phyloP scores from a whole-genome alignment of 2,888 invertebrate species.

The Tuberolachnus salignus region DNA sequence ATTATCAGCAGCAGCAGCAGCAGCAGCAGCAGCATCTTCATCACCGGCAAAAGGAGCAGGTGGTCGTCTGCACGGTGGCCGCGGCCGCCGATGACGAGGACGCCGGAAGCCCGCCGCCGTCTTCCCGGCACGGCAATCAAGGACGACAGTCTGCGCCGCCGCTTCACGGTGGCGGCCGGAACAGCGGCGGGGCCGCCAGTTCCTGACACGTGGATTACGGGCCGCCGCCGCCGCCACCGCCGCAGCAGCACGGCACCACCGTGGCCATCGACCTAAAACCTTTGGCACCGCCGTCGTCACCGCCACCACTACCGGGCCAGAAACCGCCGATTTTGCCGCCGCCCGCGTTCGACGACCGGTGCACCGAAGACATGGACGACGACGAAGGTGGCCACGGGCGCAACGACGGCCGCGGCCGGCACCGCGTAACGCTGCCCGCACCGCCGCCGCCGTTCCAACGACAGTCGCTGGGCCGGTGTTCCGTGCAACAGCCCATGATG shows the following conservation, averaged over 20 bases:
- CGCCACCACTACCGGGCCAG: background rate
- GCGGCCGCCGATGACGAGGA: background rate
- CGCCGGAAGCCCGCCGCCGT: background rate
- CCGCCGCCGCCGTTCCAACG: constrained; percentile 56
- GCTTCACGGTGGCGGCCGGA: background rate
- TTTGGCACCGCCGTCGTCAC: background rate
- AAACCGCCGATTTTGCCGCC: constrained; percentile 19
- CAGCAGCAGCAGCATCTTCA: background rate
- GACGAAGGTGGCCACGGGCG: constrained; percentile 56
- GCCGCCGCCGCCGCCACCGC: constrained; percentile 12
- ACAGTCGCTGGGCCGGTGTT: constrained; percentile 36
- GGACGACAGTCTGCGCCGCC: background rate
- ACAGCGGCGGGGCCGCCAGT: constrained; percentile 3
- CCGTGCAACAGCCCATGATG: constrained; percentile 38
- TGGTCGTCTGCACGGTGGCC: constrained; percentile 26
- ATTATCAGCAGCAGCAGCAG: constrained; percentile 51
- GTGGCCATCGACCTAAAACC: constrained; percentile 9
- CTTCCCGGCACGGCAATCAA: background rate
- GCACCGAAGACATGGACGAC: constrained; percentile 1
- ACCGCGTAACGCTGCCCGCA: constrained; percentile 57
- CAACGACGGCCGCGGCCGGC: constrained; percentile 53
- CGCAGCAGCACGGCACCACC: background rate
- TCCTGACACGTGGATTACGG: constrained; percentile 66
- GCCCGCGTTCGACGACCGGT: constrained; percentile 33
- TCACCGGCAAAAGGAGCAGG: background rate